These are phyloP conservation scores for Pseudanteris insignis DNA, from an alignment of 2,888 invertebrate species.

Conservation along the genomic window DNA sequence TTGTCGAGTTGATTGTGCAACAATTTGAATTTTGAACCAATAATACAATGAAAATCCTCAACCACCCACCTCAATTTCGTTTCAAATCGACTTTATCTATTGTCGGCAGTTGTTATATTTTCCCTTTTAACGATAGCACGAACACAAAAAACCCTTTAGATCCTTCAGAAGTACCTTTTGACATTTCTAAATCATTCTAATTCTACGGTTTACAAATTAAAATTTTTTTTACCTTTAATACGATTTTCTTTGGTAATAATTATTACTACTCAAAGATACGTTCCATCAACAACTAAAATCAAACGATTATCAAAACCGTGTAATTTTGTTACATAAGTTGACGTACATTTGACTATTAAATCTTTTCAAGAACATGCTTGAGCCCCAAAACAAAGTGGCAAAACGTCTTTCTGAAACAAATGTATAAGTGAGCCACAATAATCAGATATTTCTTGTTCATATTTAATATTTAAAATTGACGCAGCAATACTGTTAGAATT, in stretches of 20 bases:
- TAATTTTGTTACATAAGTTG: conserved; percentile 3
- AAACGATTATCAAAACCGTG: conserved; percentile 9
- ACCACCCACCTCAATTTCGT: conserved; percentile 45
- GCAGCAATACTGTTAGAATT: conserved; percentile 3
- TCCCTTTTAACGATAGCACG: conserved; percentile 49
- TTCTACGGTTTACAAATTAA: conserved; percentile 7
- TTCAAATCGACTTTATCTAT: conserved; percentile 43
- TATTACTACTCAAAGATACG: conserved; percentile 12
- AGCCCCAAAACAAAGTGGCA: conserved; percentile 2
- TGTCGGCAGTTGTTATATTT: conserved; percentile 43
- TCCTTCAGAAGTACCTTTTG: conserved; percentile 6
- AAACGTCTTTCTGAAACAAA: conserved; percentile 1
- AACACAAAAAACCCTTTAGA: conserved; percentile 25
- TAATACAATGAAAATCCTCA: conserved; percentile 4
- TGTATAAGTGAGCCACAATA: conserved; percentile 6
- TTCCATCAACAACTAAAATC: conserved; percentile 4
- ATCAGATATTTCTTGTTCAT: conserved; percentile 4
- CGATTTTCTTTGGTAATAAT: conserved; percentile 7
- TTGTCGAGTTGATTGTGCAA: conserved; percentile 5
- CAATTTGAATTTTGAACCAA: conserved; percentile 2
- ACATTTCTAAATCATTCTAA: conserved; percentile 41
- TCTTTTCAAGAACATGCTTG: conserved; percentile 5
- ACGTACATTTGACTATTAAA: conserved; percentile 7
- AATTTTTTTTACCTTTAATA: conserved; percentile 4
- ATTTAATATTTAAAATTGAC: conserved; percentile 6